Percentiles rank a stretch among this genome's conserved stretches.
These are phyloP conservation scores for Nesidiocoris tenuis DNA, from an alignment of 2,888 invertebrate genomes.

Conservation along the genomic window DNA sequence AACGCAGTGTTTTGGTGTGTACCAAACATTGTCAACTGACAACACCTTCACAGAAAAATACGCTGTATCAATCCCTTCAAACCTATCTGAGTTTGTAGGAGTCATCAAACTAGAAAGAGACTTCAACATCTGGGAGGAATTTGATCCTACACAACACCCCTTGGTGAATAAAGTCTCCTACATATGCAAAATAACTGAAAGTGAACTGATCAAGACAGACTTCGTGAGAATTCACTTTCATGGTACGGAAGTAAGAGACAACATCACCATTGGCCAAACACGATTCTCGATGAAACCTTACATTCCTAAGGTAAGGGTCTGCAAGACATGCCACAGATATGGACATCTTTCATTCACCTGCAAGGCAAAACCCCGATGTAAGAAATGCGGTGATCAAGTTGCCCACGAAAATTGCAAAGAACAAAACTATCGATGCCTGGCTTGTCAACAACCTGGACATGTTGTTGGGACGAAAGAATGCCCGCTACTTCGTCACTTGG, in stretches of 20 bases:
- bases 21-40: background rate
- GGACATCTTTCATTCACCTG: background rate
- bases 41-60: background rate
- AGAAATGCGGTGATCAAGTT: background rate
- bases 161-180: background rate
- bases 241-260: background rate
- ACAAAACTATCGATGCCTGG: background rate
- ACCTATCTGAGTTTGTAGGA: background rate
- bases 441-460: background rate
- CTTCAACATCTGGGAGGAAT: background rate
- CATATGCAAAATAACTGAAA: background rate
- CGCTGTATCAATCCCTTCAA: background rate
- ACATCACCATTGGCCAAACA: background rate
- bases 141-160: background rate
- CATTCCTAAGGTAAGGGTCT: background rate
- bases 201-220: background rate
- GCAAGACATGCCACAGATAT: background rate
- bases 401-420: background rate
- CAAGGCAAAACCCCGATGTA: background rate
- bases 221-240: background rate
- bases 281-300: background rate
- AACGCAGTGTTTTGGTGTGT: background rate
- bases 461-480: background rate
- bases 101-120: background rate
- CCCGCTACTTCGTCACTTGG: too few species aligned